Percentiles rank a stretch among this genome's conserved stretches.
These are phyloP conservation scores for Cyrtodaria siliqua DNA, from an alignment of 2,888 invertebrate genomes.

Conservation along the genomic window DNA sequence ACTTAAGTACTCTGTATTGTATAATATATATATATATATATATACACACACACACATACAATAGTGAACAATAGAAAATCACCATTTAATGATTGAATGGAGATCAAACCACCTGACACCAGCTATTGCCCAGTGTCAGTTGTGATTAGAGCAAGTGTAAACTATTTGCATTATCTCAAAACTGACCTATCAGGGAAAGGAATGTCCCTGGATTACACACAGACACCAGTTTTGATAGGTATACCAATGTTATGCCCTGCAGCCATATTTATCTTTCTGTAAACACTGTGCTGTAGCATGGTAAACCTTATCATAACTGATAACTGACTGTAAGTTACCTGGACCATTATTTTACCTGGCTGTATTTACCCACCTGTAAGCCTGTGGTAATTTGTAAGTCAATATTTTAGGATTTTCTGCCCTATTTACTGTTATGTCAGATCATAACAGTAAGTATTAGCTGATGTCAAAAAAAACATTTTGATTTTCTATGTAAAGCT, in stretches of 20 bases:
- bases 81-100: too few relatives aligned
- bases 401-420: too few relatives aligned
- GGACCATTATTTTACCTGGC: constrained; percentile 3
- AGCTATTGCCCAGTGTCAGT: constrained; percentile 8
- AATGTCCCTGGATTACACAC: constrained; percentile 10
- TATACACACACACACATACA: neutral
- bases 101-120: constrained; percentile 9
- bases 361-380: neutral
- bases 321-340: constrained; percentile 37
- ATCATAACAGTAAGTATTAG: too few relatives aligned
- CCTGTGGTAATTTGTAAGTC: too few relatives aligned
- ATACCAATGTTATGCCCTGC: constrained; percentile 45
- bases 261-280: constrained; percentile 59
- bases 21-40: too few relatives aligned
- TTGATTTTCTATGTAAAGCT: too few relatives aligned
- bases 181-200: constrained; percentile 26
- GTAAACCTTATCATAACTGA: constrained; percentile 54
- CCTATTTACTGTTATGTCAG: too few relatives aligned
- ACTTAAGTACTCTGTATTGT: too few relatives aligned
- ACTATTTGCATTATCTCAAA: constrained; percentile 7
- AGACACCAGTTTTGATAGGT: constrained; percentile 32
- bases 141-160: constrained; percentile 9
- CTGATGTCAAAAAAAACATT: too few relatives aligned
- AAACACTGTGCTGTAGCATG: constrained; percentile 50
- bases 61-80: neutral